Percentiles rank a stretch among this genome's conserved stretches.
phyloP scores from a whole-genome alignment of 2,888 invertebrate genomes.

The Venustoraphidia nigricollis region DNA sequence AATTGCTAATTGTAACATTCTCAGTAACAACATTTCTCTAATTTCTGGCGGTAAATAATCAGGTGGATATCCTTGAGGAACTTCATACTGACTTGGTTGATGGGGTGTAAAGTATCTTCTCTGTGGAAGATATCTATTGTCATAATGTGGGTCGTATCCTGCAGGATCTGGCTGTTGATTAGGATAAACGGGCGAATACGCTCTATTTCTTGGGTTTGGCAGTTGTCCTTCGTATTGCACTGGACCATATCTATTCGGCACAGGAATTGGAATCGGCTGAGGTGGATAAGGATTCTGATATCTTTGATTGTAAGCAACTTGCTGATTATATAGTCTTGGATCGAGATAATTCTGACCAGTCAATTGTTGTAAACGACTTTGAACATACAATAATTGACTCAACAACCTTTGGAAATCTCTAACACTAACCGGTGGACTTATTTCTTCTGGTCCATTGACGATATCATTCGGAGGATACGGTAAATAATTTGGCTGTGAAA shows the following conservation, averaged over 20 bases:
- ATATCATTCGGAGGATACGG: constrained; percentile 27
- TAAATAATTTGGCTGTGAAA: not conserved
- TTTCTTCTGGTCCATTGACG: constrained; percentile 37
- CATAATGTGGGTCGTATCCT: constrained; percentile 22
- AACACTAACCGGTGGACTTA: constrained; percentile 53
- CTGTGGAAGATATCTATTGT: constrained; percentile 9
- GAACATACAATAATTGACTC: constrained; percentile 46
- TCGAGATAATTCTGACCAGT: constrained; percentile 24
- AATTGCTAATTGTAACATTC: constrained; percentile 58
- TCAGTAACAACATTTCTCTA: constrained; percentile 50
- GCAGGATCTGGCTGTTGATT: constrained; percentile 15
- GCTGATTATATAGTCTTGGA: constrained; percentile 5
- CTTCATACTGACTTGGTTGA: constrained; percentile 14
- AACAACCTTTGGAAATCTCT: constrained; percentile 52
- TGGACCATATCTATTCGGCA: constrained; percentile 9
- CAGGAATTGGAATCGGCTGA: constrained; percentile 16
- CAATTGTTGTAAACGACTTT: constrained; percentile 39
- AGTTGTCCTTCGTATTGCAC: constrained; percentile 21
- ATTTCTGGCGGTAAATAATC: constrained; percentile 51
- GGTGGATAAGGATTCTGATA: constrained; percentile 28
- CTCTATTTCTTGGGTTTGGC: constrained; percentile 10
- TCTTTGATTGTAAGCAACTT: constrained; percentile 22
- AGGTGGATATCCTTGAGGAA: constrained; percentile 5
- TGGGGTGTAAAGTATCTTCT: constrained; percentile 16
- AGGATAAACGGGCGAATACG: not conserved